Conservation (phyloP, 2,888 invertebrate species). For the Eristalis intricaria region DNA sequence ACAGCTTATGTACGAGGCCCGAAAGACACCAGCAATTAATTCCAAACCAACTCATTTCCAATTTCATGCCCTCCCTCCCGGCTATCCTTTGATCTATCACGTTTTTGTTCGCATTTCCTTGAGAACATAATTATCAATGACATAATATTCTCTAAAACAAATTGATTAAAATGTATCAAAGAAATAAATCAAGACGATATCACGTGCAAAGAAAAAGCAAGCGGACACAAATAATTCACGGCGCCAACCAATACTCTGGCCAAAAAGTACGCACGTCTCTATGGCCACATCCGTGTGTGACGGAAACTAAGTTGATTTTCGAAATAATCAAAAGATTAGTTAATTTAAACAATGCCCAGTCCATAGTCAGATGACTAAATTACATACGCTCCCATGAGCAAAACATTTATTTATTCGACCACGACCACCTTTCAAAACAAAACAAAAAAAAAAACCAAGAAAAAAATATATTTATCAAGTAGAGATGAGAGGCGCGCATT, state of each 20-base stretch:
- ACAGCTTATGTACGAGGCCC: too few species aligned
- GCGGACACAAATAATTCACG: background rate
- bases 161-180: background rate
- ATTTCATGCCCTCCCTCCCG: too few species aligned
- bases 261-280: background rate
- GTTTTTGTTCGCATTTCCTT: too few species aligned
- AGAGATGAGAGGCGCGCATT: conserved; percentile 2
- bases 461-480: background rate
- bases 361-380: conserved; percentile 27
- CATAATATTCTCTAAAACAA: background rate
- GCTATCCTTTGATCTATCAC: too few species aligned
- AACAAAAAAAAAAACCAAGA: background rate
- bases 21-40: too few species aligned
- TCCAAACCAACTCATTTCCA: too few species aligned
- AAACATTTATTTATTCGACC: conserved; percentile 50
- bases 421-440: conserved; percentile 28
- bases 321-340: background rate
- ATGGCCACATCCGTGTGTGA: background rate
- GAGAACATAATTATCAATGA: background rate
- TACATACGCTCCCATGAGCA: conserved; percentile 8
- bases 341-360: background rate
- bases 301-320: background rate
- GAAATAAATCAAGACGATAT: background rate
- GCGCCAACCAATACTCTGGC: background rate
- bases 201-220: background rate